phyloP scores from a whole-genome alignment of 2,113 vertebrate genomes.

The Pan troglodytes region NHGRI_mPanTro3-v2.1_pri NC_072409.2:34612501-34613000 shows the following conservation, averaged over 20 bases:
- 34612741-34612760: not conserved
- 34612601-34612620: not conserved
- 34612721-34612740: not conserved
- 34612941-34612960: not conserved
- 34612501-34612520: not conserved
- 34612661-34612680: not conserved
- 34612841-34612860: not conserved
- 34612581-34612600: not conserved
- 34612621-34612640: not conserved
- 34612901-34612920: not conserved
- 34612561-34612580: not conserved
- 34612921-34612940: not conserved
- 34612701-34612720: not conserved
- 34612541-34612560: not conserved
- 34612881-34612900: not conserved
- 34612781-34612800: not conserved
- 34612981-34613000: not conserved
- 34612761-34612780: not conserved
- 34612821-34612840: not conserved
- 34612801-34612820: not conserved
- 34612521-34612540: not conserved
- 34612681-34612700: not conserved
- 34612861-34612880: not conserved
- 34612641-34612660: not conserved
- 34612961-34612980: not conserved